A percentile compares a stretch with the other conserved stretches of the same genome.
These are phyloP conservation scores for Rhea americana DNA, from an alignment of 2,113 vertebrate species.

Conservation along the genomic window DNA sequence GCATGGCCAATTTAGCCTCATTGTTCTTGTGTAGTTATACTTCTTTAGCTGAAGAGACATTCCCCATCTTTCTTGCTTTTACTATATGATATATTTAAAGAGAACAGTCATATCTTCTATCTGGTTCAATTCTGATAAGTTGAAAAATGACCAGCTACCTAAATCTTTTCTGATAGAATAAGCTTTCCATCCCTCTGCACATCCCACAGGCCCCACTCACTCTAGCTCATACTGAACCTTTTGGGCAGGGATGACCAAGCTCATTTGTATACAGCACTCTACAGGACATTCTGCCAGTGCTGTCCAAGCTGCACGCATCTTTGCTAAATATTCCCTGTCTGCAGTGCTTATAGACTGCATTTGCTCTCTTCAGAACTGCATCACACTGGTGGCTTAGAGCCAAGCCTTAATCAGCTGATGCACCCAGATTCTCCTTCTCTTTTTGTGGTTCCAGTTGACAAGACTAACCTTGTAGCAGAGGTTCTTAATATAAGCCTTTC, in stretches of 20 bases:
- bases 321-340: not conserved
- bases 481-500: not conserved
- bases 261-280: rapidly evolving
- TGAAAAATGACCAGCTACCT: not conserved
- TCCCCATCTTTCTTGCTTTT: not conserved
- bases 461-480: not conserved
- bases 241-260: not conserved
- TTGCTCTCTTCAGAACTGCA: not conserved
- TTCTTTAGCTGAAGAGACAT: not conserved
- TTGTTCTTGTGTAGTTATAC: not conserved
- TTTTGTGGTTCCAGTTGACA: not conserved
- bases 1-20: not conserved
- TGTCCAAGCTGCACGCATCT: not conserved
- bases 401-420: not conserved
- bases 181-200: not conserved
- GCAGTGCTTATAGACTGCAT: not conserved
- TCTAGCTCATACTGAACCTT: not conserved
- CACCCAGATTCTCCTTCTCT: not conserved
- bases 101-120: not conserved
- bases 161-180: not conserved
- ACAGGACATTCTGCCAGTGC: not conserved
- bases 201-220: not conserved
- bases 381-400: not conserved
- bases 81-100: not conserved
- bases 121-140: not conserved